Evolutionary conservation across 2,797 vertebrate genomes (phyloP).

Genomic region (Psittacula derbiana): DNA sequence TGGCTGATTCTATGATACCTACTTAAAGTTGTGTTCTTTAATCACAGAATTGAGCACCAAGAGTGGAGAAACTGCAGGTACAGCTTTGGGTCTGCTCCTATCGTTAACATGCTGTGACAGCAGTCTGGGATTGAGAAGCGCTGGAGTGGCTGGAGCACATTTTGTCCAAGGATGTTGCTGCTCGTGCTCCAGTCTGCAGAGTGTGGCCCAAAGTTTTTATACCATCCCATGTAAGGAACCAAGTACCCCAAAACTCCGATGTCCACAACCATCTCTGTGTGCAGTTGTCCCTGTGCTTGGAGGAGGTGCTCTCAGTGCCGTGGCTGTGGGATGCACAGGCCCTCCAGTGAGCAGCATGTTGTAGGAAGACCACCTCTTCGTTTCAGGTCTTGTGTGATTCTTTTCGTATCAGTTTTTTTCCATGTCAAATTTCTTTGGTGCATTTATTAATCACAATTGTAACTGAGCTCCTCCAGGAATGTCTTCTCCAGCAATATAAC

Average conservation of each 20-base stretch:
- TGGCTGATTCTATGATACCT: not conserved
- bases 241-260: accelerated
- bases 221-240: accelerated
- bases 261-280: not conserved
- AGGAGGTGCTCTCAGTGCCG: accelerated
- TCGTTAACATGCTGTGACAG: accelerated
- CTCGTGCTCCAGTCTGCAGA: not conserved
- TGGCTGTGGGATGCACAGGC: accelerated
- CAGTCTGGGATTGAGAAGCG: accelerated
- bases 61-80: not conserved
- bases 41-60: accelerated
- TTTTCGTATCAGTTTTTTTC: accelerated
- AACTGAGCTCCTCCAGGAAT: not conserved
- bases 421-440: not conserved
- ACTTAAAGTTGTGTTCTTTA: not conserved
- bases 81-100: not conserved
- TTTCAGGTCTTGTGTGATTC: not conserved
- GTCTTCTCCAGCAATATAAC: not conserved
- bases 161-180: not conserved
- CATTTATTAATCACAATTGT: accelerated
- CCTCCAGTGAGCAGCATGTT: not conserved
- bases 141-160: accelerated
- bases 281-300: too few species aligned
- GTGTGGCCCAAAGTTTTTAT: accelerated
- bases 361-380: not conserved